Evolutionary conservation across 2,888 invertebrate species (phyloP), one percentile per base, ranked within the genome.

Genomic region (Caenorhabditis sinica): DNA sequence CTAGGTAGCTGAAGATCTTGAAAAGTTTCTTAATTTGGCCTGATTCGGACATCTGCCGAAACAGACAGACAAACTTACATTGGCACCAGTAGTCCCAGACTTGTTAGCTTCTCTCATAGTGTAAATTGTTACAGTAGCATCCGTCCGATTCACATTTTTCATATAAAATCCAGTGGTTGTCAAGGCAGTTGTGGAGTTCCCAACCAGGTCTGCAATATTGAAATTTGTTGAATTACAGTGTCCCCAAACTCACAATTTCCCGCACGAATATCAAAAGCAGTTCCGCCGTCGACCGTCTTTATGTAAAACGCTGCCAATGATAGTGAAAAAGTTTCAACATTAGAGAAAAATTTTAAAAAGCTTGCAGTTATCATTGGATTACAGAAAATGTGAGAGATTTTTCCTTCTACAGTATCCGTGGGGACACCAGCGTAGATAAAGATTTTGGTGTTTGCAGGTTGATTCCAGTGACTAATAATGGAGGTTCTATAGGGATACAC

Each of bases 91-190:
- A 11, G 23, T 17, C 58, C 71, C 71, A 3, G 17, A 23, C 11
- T n/a, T 25, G 23, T 43, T 58, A 0, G 17, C 4, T 9, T 33
- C 56, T 71, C 58, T 40, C 6, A 53, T 25, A 0, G 56, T 58
- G 40, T 71, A 6, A 15, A 71, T 36, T 20, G 11, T 43, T 23
- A 58, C 58, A 1, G 17, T 40, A 13, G 25, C n/a, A 33, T 71
- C 71, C 0, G 17, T 11, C 11, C 25, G 25, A 8, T 53, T 53
- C 2, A 40, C 23, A 6, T 17, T 15, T 28, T 71, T 71, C 71
- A 71, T 71, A 25, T 71, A 71, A 25, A 71, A 43, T 17, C 71
- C 71, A 33, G 71, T 71, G 11, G 71, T 71, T 0, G 71, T 58
- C 17, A 25, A 58, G 1, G 56, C 71, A 43, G 25, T 17, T 0